These are phyloP conservation scores for Pongo abelii DNA, from an alignment of 2,113 vertebrate genomes.

Conservation along the genomic window DNA sequence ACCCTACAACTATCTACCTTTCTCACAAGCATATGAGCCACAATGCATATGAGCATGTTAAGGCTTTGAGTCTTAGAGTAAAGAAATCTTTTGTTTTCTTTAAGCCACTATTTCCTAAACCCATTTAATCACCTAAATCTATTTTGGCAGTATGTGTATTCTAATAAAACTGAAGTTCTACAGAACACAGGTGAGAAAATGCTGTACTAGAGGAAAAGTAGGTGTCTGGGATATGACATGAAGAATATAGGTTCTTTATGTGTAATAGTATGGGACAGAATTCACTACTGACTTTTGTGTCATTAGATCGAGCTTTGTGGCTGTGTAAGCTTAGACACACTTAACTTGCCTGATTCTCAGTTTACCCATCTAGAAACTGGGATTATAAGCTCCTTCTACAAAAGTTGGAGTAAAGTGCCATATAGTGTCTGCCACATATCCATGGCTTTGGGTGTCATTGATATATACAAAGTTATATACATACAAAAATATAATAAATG, in stretches of 20 bases:
- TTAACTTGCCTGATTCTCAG: not conserved
- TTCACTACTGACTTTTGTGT: not conserved
- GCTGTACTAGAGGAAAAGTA: not conserved
- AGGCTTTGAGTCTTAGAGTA: not conserved
- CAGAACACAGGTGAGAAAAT: not conserved
- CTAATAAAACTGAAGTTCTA: not conserved
- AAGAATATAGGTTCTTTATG: not conserved
- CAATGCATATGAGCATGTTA: rapidly evolving
- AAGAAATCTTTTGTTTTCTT: constrained; percentile 7
- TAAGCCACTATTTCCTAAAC: not conserved
- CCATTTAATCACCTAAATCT: not conserved
- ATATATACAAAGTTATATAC: not conserved
- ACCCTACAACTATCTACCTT: too few relatives aligned
- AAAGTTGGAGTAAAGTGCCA: not conserved
- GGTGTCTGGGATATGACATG: not conserved
- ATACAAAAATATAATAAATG: not conserved
- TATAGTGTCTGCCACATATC: not conserved
- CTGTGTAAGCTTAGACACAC: not conserved
- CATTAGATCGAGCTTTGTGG: not conserved
- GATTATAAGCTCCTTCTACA: not conserved
- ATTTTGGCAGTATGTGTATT: not conserved
- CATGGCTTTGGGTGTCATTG: not conserved
- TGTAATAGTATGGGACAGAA: not conserved
- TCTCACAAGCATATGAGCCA: not conserved
- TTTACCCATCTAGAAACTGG: not conserved